A percentile compares a stretch with the other conserved stretches of the same genome.
These are phyloP conservation scores for Mylabris phalerata DNA, from an alignment of 1,140 invertebrate genomes.

Conservation along the genomic window DNA sequence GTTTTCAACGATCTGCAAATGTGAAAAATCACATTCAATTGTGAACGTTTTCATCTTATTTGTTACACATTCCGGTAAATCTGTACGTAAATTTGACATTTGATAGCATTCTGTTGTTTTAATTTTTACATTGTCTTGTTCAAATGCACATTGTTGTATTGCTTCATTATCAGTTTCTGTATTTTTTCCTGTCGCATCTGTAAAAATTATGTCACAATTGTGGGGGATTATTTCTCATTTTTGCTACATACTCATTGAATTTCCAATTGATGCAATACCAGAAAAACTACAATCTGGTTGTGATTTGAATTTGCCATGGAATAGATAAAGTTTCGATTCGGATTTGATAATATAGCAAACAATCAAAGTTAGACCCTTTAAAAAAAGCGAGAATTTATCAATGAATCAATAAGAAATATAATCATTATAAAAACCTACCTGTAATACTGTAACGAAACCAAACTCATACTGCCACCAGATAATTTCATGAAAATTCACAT, in stretches of 20 bases:
- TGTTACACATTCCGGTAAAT: constrained; percentile 7
- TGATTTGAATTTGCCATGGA: constrained; percentile 14
- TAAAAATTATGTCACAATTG: neutral
- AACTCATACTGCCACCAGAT: constrained; percentile 32
- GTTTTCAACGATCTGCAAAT: constrained; percentile 20
- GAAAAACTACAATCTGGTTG: constrained; percentile 20
- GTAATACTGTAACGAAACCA: constrained; percentile 17
- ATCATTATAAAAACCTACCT: constrained; percentile 18
- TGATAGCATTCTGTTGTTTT: constrained; percentile 12
- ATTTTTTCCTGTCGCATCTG: constrained; percentile 32
- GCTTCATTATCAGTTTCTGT: constrained; percentile 30
- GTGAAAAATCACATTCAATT: constrained; percentile 21
- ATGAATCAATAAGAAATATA: no score
- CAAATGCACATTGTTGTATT: constrained; percentile 18
- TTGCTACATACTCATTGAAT: constrained; percentile 23
- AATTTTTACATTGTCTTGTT: constrained; percentile 16
- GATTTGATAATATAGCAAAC: constrained; percentile 29
- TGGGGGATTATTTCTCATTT: no score
- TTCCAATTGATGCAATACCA: constrained; percentile 21
- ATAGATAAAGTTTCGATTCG: constrained; percentile 23
- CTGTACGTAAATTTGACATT: constrained; percentile 9
- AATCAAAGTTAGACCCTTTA: constrained; percentile 25
- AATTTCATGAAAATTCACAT: constrained; percentile 30
- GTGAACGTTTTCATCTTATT: constrained; percentile 6
- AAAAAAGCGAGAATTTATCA: neutral